phyloP scores from a whole-genome alignment of 2,888 invertebrate species.

The Dasysyrphus tricinctus region DNA sequence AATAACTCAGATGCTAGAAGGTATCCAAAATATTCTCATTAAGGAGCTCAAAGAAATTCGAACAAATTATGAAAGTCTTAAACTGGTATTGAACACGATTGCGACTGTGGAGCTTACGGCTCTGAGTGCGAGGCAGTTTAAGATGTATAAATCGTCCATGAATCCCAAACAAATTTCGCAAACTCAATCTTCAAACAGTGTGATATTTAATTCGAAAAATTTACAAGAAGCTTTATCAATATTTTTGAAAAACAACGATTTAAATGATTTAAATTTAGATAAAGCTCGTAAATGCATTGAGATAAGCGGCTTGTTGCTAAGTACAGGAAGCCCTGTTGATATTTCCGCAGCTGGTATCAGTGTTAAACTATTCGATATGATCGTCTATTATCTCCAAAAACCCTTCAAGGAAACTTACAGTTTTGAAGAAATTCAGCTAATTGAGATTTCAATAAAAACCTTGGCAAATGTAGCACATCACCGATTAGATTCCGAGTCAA shows the following conservation, averaged over 20 bases:
- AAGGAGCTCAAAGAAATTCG: not conserved
- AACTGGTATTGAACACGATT: conserved; percentile 29
- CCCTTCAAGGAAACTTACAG: not conserved
- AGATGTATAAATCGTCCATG: not conserved
- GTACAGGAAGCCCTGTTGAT: conserved; percentile 6
- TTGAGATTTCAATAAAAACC: conserved; percentile 18
- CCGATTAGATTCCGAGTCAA: conserved; percentile 1
- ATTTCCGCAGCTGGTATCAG: not conserved
- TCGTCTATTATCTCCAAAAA: conserved; percentile 35
- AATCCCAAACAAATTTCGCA: conserved; percentile 20
- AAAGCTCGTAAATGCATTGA: conserved; percentile 36
- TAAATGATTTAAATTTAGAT: not conserved
- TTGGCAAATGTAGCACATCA: conserved; percentile 16
- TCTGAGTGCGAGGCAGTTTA: conserved; percentile 22
- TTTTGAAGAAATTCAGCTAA: conserved; percentile 6
- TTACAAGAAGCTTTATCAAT: not conserved
- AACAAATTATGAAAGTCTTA: not conserved
- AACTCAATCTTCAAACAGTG: not conserved
- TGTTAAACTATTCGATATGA: conserved; percentile 26
- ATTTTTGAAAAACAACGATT: conserved; percentile 4
- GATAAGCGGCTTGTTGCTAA: conserved; percentile 41
- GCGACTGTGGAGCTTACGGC: conserved; percentile 19
- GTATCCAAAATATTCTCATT: conserved; percentile 9
- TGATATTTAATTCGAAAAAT: not conserved
- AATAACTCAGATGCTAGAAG: not conserved